Evolutionary conservation across 2,888 invertebrate genomes (phyloP).

Genomic region (Ophion ellenae): DNA sequence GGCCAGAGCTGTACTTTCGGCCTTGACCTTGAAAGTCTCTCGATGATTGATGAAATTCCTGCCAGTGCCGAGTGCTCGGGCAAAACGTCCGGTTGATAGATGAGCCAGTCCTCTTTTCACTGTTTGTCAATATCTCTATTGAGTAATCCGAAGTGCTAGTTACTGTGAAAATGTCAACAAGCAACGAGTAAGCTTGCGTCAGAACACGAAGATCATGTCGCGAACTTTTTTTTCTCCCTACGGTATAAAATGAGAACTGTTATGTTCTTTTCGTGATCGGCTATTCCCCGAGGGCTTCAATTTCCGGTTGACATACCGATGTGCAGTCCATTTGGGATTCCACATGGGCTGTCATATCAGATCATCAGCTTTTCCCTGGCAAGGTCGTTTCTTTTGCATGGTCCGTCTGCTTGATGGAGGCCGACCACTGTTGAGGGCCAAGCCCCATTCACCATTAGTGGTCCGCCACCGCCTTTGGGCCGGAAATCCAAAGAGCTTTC

Average conservation of each 20-base stretch:
- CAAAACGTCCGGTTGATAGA: background rate
- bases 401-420: background rate
- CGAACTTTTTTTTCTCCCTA: background rate
- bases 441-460: background rate
- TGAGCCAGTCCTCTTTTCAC: background rate
- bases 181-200: background rate
- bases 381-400: background rate
- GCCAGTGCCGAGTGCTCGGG: background rate
- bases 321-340: too few relatives aligned
- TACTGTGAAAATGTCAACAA: background rate
- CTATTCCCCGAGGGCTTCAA: background rate
- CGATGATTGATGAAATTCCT: background rate
- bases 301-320: background rate
- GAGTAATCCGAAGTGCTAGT: background rate
- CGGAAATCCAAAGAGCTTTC: background rate
- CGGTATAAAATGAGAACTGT: background rate
- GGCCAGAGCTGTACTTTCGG: background rate
- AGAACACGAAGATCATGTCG: background rate
- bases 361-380: background rate
- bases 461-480: background rate
- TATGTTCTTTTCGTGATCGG: too few relatives aligned
- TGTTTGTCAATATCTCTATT: slow-evolving; percentile 1
- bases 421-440: background rate
- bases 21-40: background rate
- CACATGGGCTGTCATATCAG: background rate